A percentile compares a stretch with the other conserved stretches of the same genome.
Conservation (phyloP, 92 coral and sea anemone species). For the Umimayanthus kanabou region DNA sequence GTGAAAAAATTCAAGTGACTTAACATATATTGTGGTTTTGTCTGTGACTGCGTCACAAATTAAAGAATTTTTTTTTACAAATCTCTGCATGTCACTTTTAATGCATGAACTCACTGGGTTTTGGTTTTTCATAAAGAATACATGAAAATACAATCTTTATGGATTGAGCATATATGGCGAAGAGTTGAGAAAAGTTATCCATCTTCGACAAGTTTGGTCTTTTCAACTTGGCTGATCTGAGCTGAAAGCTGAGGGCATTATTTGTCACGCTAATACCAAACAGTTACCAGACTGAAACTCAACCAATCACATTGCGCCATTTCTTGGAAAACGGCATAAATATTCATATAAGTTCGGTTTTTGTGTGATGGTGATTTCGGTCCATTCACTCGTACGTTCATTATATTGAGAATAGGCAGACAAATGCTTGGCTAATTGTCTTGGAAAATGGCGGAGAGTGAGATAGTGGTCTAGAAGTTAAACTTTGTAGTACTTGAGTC, state of each 20-base stretch:
- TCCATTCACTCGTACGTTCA: conserved; percentile 7
- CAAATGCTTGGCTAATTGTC: conserved; percentile 1
- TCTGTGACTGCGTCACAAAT: too few relatives aligned
- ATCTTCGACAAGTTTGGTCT: not conserved
- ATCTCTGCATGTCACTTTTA: too few relatives aligned
- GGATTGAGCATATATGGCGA: too few relatives aligned
- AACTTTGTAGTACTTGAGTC: not conserved
- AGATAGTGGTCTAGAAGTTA: not conserved
- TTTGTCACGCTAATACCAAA: conserved; percentile 44
- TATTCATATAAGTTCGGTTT: conserved; percentile 19
- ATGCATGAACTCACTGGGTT: too few relatives aligned
- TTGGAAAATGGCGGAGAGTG: conserved; percentile 3
- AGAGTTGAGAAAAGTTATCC: too few relatives aligned
- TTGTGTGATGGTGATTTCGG: conserved; percentile 12
- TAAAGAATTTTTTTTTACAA: too few relatives aligned
- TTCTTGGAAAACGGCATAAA: conserved; percentile 14
- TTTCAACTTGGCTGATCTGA: not conserved
- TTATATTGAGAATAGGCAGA: not conserved
- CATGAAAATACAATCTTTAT: too few relatives aligned
- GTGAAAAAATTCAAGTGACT: too few relatives aligned
- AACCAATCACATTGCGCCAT: conserved; percentile 33
- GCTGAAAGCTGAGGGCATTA: not conserved
- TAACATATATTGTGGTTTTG: too few relatives aligned
- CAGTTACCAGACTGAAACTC: conserved; percentile 15
- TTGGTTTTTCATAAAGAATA: too few relatives aligned